A percentile compares a stretch with the other conserved stretches of the same genome.
Conservation (phyloP, 1,140 invertebrate genomes). For the Ceratina australensis region DNA sequence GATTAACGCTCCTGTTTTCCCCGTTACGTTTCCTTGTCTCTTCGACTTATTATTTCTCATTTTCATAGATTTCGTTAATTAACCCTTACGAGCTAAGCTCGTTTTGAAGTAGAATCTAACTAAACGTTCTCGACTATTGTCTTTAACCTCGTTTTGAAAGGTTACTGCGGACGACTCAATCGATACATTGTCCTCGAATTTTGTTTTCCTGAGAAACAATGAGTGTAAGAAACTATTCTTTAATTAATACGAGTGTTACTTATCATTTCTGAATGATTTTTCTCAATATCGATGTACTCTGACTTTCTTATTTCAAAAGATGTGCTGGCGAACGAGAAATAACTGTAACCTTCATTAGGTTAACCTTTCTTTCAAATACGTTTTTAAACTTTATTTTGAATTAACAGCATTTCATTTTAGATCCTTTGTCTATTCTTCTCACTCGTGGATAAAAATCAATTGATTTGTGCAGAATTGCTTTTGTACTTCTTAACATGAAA, state of each 20-base stretch:
- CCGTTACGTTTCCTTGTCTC: neutral
- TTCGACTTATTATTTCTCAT: neutral
- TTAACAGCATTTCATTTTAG: too few species aligned
- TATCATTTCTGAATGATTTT: neutral
- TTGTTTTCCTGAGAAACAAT: constrained; percentile 31
- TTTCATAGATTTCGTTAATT: neutral
- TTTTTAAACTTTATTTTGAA: constrained; percentile 4
- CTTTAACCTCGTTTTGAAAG: constrained; percentile 45
- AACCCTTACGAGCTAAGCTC: neutral
- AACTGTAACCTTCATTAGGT: constrained; percentile 32
- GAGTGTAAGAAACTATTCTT: neutral
- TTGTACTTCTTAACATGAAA: neutral
- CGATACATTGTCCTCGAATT: constrained; percentile 50
- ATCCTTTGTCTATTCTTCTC: neutral
- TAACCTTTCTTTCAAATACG: constrained; percentile 24
- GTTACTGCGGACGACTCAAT: constrained; percentile 49
- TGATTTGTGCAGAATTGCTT: neutral
- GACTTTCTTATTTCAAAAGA: neutral
- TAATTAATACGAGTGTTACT: neutral
- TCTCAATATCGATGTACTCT: neutral
- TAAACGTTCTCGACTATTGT: constrained; percentile 11
- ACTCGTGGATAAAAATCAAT: neutral
- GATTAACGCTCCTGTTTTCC: constrained; percentile 3
- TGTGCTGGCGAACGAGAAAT: neutral
- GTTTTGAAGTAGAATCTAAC: neutral